phyloP scores from a whole-genome alignment of 2,888 invertebrate genomes.

The Polia nebulosa region DNA sequence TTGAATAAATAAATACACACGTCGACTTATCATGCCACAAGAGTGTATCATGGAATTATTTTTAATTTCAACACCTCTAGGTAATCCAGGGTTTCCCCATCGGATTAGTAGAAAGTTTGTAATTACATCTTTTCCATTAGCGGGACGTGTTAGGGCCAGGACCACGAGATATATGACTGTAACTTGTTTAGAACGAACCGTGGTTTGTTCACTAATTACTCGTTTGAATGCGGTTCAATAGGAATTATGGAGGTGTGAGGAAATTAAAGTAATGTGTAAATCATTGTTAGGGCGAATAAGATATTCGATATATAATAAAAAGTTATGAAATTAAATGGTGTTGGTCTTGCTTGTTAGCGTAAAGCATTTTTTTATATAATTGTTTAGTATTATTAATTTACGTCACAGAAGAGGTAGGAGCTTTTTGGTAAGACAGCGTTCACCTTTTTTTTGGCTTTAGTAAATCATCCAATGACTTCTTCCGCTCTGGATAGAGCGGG shows the following conservation, averaged over 20 bases:
- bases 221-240: slow-evolving; percentile 31
- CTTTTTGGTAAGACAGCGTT: too few relatives aligned
- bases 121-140: slow-evolving; percentile 73
- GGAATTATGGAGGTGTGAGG: slow-evolving; percentile 8
- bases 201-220: slow-evolving; percentile 54
- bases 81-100: slow-evolving; percentile 53
- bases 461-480: too few relatives aligned
- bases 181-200: slow-evolving; percentile 49
- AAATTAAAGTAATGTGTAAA: slow-evolving; percentile 14
- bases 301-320: too few relatives aligned
- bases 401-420: too few relatives aligned
- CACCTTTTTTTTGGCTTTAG: too few relatives aligned
- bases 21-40: background rate
- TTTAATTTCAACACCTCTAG: slow-evolving; percentile 59
- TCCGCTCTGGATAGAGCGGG: too few relatives aligned
- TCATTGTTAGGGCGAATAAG: too few relatives aligned
- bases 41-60: slow-evolving; percentile 48
- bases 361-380: too few relatives aligned
- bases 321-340: background rate
- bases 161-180: slow-evolving; percentile 51
- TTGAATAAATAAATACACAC: too few relatives aligned
- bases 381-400: too few relatives aligned
- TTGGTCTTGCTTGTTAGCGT: background rate
- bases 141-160: slow-evolving; percentile 53
- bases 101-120: slow-evolving; percentile 66